Evolutionary conservation across 2,888 invertebrate genomes (phyloP).

Genomic region (Epirrhoe alternata): DNA sequence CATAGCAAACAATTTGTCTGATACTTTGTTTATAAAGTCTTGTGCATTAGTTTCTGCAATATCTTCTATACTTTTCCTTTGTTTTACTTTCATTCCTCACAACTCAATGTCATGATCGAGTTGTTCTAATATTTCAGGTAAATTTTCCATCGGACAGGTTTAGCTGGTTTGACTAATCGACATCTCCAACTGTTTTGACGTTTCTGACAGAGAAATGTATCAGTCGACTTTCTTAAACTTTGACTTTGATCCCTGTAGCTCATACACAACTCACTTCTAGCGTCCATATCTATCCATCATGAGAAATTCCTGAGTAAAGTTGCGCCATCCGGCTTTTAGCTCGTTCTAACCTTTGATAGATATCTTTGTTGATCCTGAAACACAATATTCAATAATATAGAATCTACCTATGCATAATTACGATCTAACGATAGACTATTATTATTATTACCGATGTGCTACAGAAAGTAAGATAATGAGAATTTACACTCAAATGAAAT

Average conservation of each 20-base stretch:
- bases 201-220: constrained; percentile 34
- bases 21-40: not conserved
- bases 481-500: too few relatives aligned
- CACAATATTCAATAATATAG: too few relatives aligned
- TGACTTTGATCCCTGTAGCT: constrained; percentile 34
- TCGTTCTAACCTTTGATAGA: not conserved
- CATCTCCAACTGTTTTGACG: constrained; percentile 26
- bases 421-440: too few relatives aligned
- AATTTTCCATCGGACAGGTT: constrained; percentile 11
- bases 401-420: too few relatives aligned
- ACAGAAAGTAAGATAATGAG: too few relatives aligned
- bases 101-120: not conserved
- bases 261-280: constrained; percentile 31
- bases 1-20: constrained; percentile 2
- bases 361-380: too few relatives aligned
- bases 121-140: not conserved
- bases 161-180: constrained; percentile 27
- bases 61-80: not conserved
- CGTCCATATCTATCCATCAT: constrained; percentile 30
- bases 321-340: constrained; percentile 10
- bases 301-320: constrained; percentile 7
- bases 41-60: not conserved
- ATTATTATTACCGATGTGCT: too few relatives aligned
- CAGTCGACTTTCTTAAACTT: constrained; percentile 35
- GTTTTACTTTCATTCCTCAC: not conserved